These are phyloP conservation scores for Leptura quadrifasciata DNA, from an alignment of 2,888 invertebrate genomes.

Conservation along the genomic window DNA sequence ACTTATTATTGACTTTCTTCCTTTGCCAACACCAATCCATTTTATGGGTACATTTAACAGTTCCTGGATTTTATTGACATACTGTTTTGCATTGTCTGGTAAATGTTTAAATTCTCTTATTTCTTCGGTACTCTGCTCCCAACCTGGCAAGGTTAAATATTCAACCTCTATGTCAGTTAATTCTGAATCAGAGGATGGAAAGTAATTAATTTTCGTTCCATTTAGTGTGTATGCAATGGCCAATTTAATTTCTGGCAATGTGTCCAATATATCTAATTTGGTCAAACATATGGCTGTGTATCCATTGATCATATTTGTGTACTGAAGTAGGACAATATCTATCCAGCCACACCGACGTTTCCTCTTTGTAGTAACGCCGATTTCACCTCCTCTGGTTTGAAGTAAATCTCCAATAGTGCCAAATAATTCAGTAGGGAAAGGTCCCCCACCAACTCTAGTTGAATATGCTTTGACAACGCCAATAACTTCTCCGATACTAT, in stretches of 20 bases:
- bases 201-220: conserved; percentile 87
- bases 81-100: conserved; percentile 88
- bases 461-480: conserved; percentile 99
- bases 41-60: conserved; percentile 90
- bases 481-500: conserved; percentile 91
- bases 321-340: conserved; percentile 91
- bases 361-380: conserved; percentile 96
- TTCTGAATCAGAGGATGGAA: conserved; percentile 89
- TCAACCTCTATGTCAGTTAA: conserved; percentile 87
- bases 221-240: conserved; percentile 85
- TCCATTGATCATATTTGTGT: conserved; percentile 96
- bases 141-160: conserved; percentile 92
- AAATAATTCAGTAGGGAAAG: conserved; percentile 95
- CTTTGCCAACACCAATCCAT: conserved; percentile 98
- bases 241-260: conserved; percentile 80
- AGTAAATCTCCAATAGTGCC: conserved; percentile 86
- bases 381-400: conserved; percentile 87
- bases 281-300: conserved; percentile 95
- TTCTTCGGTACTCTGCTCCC: conserved; percentile 87
- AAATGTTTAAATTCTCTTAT: conserved; percentile 87
- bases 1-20: conserved; percentile 95
- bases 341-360: conserved; percentile 98
- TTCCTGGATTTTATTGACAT: conserved; percentile 89
- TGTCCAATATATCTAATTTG: conserved; percentile 97
- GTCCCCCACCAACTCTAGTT: conserved; percentile 98